A percentile compares a stretch with the other conserved stretches of the same genome.
These are phyloP conservation scores for Crotalus tigris DNA, from an alignment of 2,113 vertebrate species.

Conservation along the genomic window DNA sequence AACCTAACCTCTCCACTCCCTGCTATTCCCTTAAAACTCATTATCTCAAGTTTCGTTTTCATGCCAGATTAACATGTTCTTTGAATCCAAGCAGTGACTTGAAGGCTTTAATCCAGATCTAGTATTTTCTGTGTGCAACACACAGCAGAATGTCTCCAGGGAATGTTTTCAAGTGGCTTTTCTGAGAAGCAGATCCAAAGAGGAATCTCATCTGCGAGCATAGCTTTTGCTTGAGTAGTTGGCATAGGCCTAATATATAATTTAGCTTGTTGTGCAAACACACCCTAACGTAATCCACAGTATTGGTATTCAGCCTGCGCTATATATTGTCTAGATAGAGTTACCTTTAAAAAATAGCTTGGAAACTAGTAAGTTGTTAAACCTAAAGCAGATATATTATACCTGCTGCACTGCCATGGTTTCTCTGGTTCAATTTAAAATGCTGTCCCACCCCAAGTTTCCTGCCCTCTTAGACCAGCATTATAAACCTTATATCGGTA, in stretches of 20 bases:
- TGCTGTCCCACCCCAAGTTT: not conserved
- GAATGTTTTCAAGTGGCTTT: not conserved
- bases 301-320: not conserved
- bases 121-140: not conserved
- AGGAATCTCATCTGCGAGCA: not conserved
- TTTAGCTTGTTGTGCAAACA: not conserved
- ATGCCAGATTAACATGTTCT: not conserved
- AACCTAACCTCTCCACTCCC: not conserved
- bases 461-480: not conserved
- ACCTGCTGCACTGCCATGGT: not conserved
- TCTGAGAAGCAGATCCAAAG: not conserved
- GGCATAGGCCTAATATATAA: not conserved
- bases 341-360: not conserved
- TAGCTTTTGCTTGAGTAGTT: not conserved
- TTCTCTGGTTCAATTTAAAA: not conserved
- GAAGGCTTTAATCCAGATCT: not conserved
- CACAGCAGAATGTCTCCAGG: not conserved
- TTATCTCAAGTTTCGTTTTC: not conserved
- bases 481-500: not conserved
- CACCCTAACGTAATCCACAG: not conserved
- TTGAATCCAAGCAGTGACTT: not conserved
- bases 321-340: not conserved
- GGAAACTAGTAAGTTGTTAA: not conserved
- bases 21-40: not conserved
- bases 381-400: not conserved